Evolutionary conservation across 2,113 vertebrate genomes (phyloP).

Genomic region (Lamprologus sp.): DNA sequence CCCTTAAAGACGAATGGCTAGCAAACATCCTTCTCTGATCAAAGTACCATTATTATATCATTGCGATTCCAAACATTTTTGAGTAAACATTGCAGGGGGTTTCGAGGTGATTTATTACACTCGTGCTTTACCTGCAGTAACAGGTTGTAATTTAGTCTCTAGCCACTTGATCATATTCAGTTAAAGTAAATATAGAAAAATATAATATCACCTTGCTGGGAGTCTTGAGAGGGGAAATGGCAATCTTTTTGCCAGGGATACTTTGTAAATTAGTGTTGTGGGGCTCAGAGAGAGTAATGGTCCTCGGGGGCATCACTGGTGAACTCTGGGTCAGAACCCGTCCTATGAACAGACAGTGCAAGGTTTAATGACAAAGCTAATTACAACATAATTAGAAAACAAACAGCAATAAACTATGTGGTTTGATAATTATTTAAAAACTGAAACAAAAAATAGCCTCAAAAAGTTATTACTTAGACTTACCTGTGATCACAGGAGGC

Average conservation of each 20-base stretch:
- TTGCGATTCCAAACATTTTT: background rate
- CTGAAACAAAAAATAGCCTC: background rate
- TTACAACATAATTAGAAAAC: background rate
- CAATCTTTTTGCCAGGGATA: constrained; percentile 85
- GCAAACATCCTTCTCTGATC: background rate
- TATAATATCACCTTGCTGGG: constrained; percentile 84
- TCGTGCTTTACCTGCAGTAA: background rate
- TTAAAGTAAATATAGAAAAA: background rate
- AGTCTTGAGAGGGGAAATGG: constrained; percentile 95
- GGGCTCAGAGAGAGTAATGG: constrained; percentile 84
- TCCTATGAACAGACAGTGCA: constrained; percentile 63
- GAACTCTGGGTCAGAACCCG: constrained; percentile 85
- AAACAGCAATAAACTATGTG: background rate
- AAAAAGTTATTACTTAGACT: background rate
- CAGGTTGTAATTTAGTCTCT: background rate
- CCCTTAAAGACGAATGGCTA: background rate
- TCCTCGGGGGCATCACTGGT: constrained; percentile 82
- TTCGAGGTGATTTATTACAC: background rate
- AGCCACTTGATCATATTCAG: background rate
- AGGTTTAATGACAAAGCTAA: background rate
- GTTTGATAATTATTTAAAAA: background rate
- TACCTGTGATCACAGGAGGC: constrained; percentile 84
- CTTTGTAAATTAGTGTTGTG: constrained; percentile 79
- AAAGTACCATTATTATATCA: background rate
- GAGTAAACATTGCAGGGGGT: background rate